phyloP scores from a whole-genome alignment of 2,113 vertebrate genomes.

The Ibidorhyncha struthersii region DNA sequence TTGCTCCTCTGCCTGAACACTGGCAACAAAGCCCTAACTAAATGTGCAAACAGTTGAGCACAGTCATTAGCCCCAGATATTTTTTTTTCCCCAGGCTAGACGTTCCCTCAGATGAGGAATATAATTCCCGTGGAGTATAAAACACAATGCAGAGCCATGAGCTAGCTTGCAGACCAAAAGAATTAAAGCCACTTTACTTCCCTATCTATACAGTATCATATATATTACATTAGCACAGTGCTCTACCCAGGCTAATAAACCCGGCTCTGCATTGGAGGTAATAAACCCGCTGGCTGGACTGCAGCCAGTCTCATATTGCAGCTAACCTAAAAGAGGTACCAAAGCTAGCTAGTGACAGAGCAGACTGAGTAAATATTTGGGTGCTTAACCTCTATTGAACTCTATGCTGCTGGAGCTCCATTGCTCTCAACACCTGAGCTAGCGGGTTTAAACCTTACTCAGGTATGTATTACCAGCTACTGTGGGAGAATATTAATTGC shows the following conservation, averaged over 20 bases:
- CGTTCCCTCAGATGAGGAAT: not conserved
- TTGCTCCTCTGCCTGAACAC: not conserved
- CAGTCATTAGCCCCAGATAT: not conserved
- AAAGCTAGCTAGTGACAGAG: not conserved
- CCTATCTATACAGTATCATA: not conserved
- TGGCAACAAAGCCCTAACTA: not conserved
- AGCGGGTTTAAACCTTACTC: not conserved
- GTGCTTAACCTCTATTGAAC: not conserved
- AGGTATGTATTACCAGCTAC: not conserved
- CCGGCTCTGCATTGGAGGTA: not conserved
- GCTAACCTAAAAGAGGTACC: not conserved
- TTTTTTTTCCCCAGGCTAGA: not conserved
- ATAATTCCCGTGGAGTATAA: not conserved
- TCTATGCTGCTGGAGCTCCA: not conserved
- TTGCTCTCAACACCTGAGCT: not conserved
- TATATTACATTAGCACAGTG: not conserved
- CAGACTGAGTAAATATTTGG: not conserved
- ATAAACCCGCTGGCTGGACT: not conserved
- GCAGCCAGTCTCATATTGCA: not conserved
- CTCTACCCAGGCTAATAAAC: slow-evolving; percentile 4
- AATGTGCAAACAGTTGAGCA: not conserved
- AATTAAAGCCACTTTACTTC: slow-evolving; percentile 17
- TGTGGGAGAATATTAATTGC: not conserved
- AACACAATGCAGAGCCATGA: not conserved
- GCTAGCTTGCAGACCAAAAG: not conserved